phyloP scores from a whole-genome alignment of 23 tunicate genomes.

The Oikopleura vanhoeffeni region DNA sequence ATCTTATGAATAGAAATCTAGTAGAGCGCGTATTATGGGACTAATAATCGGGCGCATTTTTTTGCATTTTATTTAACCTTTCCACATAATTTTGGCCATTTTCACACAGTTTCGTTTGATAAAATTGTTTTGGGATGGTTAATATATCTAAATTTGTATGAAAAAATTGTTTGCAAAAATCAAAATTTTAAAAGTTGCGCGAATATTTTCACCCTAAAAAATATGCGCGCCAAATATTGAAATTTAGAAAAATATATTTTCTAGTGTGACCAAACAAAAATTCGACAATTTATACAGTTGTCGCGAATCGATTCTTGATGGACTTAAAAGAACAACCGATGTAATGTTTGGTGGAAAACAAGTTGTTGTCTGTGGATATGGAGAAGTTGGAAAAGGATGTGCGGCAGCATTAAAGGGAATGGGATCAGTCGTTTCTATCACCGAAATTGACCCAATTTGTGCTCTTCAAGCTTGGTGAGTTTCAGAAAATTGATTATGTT shows the following conservation, averaged over 20 bases:
- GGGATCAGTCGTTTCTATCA: constrained; percentile 69
- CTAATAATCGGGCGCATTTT: too few species aligned
- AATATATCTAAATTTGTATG: background rate
- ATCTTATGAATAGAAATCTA: too few species aligned
- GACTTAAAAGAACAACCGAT: constrained; percentile 95
- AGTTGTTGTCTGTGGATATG: constrained; percentile 91
- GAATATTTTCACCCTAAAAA: too few species aligned
- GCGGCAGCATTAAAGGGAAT: constrained; percentile 81
- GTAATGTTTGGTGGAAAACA: constrained; percentile 98
- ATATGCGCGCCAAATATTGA: too few species aligned
- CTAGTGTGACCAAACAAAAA: constrained; percentile 45
- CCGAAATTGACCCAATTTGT: constrained; percentile 96
- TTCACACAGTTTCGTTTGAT: too few species aligned
- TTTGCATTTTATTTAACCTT: too few species aligned
- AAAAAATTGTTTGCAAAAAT: background rate
- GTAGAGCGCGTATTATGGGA: too few species aligned
- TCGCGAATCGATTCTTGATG: constrained; percentile 90
- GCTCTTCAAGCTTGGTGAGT: constrained; percentile 95
- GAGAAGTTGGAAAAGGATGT: constrained; percentile 92
- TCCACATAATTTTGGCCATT: too few species aligned
- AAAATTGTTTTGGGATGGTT: background rate
- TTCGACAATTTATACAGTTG: constrained; percentile 95
- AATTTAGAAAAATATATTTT: background rate
- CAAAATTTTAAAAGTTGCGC: background rate
- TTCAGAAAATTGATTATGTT: too few species aligned